Evolutionary conservation across 2,113 vertebrate species (phyloP).

Genomic region (Sisor rabdophorus): DNA sequence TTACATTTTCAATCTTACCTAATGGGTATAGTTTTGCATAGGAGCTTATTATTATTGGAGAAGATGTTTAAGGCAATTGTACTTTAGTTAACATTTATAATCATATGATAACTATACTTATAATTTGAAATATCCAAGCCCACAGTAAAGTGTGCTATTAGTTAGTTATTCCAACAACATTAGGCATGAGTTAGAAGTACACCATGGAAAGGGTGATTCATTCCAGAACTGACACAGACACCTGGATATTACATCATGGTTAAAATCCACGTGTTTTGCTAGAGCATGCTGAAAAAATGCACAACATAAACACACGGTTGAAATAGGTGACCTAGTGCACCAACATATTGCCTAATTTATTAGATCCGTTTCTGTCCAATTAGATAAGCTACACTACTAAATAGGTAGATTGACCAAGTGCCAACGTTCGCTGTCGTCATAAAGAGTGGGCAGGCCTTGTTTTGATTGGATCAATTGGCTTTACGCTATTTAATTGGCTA

Average conservation of each 20-base stretch:
- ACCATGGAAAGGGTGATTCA: not conserved
- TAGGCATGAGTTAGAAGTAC: not conserved
- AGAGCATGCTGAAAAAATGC: not conserved
- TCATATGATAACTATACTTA: not conserved
- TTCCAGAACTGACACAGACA: too few relatives aligned
- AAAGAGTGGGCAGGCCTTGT: not conserved
- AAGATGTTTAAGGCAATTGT: too few relatives aligned
- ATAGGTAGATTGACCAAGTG: not conserved
- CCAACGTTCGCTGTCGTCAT: not conserved
- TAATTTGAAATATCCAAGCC: not conserved
- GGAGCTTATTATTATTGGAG: too few relatives aligned
- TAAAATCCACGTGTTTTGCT: not conserved
- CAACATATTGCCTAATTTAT: not conserved
- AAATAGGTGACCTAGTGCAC: not conserved
- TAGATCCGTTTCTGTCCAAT: not conserved
- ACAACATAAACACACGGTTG: not conserved
- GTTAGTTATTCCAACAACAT: not conserved
- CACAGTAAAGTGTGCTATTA: not conserved
- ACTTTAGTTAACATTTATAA: too few relatives aligned
- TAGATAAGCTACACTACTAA: not conserved
- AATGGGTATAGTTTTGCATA: too few relatives aligned
- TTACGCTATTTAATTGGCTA: constrained; percentile 13
- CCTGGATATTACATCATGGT: not conserved
- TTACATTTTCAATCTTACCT: not conserved
- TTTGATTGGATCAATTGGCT: constrained; percentile 7